Evolutionary conservation across 2,888 invertebrate genomes (phyloP).

Genomic region (Pasiphila rectangulata): DNA sequence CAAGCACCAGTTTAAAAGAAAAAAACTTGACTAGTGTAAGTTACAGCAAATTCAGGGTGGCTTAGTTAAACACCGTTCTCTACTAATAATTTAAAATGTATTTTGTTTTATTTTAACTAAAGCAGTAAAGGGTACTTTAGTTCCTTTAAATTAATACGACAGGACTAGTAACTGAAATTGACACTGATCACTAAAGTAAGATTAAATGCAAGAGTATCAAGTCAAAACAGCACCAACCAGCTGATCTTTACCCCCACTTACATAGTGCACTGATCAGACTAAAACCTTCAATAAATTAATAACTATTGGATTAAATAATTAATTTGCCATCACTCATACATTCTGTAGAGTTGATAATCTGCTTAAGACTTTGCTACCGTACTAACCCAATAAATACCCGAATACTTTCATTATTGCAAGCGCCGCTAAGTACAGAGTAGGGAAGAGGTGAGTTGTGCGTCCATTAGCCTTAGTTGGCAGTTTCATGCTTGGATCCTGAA

Average conservation of each 20-base stretch:
- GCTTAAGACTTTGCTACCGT: conserved; percentile 19
- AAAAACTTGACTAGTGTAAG: too few species aligned
- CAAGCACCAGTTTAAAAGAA: too few species aligned
- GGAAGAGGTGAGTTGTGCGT: conserved; percentile 64
- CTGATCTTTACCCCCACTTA: not conserved
- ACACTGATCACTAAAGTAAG: too few species aligned
- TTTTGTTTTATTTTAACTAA: not conserved
- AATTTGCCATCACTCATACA: conserved; percentile 9
- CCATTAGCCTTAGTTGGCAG: conserved; percentile 41
- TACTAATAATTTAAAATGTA: too few species aligned
- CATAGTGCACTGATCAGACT: not conserved
- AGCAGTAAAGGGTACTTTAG: not conserved
- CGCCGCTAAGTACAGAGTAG: conserved; percentile 67
- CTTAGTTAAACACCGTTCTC: not conserved
- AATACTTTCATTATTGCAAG: conserved; percentile 56
- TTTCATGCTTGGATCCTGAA: conserved; percentile 26
- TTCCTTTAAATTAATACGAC: too few species aligned
- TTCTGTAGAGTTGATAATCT: conserved; percentile 15
- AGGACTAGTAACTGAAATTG: too few species aligned
- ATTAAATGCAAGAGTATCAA: not conserved
- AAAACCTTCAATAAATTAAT: not conserved
- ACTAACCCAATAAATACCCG: conserved; percentile 27
- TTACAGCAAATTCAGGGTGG: not conserved
- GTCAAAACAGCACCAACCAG: not conserved
- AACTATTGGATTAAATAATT: not conserved